Conservation (phyloP, 2,888 invertebrate genomes). For the Argyra leucocephala region DNA sequence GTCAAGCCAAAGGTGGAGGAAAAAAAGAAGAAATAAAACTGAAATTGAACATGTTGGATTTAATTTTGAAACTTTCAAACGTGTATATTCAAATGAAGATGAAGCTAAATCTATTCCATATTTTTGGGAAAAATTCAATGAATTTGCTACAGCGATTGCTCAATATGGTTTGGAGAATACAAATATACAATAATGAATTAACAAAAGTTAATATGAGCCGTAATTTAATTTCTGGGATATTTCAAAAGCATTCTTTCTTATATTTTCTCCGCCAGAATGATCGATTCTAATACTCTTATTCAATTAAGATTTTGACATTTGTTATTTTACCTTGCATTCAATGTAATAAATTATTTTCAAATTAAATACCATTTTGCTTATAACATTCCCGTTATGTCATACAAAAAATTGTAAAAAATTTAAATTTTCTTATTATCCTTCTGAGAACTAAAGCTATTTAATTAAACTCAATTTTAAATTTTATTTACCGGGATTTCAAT, state of each 20-base stretch:
- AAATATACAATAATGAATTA: slow-evolving; percentile 88
- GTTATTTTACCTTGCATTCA: too few species aligned
- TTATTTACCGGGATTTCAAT: too few species aligned
- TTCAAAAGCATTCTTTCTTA: slow-evolving; percentile 96
- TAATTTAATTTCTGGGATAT: slow-evolving; percentile 96
- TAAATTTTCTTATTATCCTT: too few species aligned
- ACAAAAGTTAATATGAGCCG: slow-evolving; percentile 94
- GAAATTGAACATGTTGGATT: slow-evolving; percentile 65
- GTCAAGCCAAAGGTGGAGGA: slow-evolving; percentile 43
- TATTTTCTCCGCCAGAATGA: slow-evolving; percentile 85
- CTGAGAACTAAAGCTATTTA: too few species aligned
- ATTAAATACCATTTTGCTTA: too few species aligned
- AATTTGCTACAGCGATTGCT: slow-evolving; percentile 73
- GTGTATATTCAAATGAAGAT: slow-evolving; percentile 93
- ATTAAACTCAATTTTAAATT: too few species aligned
- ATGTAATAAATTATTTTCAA: too few species aligned
- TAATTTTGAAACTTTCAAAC: slow-evolving; percentile 94
- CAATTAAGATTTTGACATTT: slow-evolving; percentile 81
- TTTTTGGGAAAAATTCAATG: slow-evolving; percentile 97
- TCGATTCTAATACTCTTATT: too few species aligned
- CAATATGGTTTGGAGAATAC: slow-evolving; percentile 96
- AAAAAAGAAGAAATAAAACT: slow-evolving; percentile 37
- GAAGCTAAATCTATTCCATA: slow-evolving; percentile 88
- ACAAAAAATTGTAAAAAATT: too few species aligned
- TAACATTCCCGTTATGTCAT: too few species aligned